Conservation (phyloP, 2,797 vertebrate species). For the Molossus molossus region DNA sequence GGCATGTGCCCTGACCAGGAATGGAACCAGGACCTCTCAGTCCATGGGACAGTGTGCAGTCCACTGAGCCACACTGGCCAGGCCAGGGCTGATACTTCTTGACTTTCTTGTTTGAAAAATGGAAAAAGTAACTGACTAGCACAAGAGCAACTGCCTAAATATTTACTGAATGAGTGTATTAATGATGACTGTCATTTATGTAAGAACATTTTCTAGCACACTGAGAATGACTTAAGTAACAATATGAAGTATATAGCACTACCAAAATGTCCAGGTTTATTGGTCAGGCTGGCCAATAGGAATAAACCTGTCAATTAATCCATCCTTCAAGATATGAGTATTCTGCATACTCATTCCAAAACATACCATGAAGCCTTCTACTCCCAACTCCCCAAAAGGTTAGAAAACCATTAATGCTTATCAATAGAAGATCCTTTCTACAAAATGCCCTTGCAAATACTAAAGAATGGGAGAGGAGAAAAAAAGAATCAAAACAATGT, state of each 20-base stretch:
- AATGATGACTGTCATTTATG: not conserved
- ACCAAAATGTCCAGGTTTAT: not conserved
- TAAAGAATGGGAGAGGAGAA: not conserved
- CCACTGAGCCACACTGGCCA: no score
- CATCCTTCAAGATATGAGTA: not conserved
- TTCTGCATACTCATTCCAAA: not conserved
- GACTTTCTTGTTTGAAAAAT: constrained; percentile 52
- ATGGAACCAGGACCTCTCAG: no score
- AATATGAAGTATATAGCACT: not conserved
- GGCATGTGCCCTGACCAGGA: no score
- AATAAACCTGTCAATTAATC: constrained; percentile 22
- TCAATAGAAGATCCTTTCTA: not conserved
- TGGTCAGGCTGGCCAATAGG: not conserved
- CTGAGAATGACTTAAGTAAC: not conserved
- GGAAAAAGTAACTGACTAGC: not conserved
- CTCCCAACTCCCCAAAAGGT: not conserved
- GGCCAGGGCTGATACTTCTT: not conserved
- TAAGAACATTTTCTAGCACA: not conserved
- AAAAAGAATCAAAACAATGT: not conserved
- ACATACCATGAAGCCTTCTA: not conserved
- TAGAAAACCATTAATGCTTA: not conserved
- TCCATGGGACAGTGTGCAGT: no score
- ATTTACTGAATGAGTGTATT: constrained; percentile 18
- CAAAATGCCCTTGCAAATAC: not conserved
- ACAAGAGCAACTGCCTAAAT: not conserved